These are phyloP conservation scores for Sarcophaga carnaria DNA, from an alignment of 2,888 invertebrate genomes.

Conservation along the genomic window DNA sequence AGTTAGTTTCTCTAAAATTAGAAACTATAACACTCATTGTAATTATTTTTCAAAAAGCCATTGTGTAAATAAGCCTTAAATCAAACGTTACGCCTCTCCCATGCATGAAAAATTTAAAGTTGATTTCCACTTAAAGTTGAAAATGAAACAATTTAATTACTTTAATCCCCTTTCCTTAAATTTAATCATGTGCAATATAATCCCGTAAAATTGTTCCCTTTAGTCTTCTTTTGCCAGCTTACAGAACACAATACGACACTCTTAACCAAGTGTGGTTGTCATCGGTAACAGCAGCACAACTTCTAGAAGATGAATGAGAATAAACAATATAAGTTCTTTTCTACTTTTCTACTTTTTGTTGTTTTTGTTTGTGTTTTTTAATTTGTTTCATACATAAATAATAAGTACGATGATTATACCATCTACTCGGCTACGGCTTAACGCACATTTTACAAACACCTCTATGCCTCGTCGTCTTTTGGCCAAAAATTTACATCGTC, in stretches of 20 bases:
- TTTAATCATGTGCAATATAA: constrained; percentile 66
- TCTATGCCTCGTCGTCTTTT: background rate
- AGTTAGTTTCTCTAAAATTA: no score
- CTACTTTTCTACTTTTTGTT: constrained; percentile 4
- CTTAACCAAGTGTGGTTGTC: constrained; percentile 10
- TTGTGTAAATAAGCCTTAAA: background rate
- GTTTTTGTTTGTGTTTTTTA: constrained; percentile 4
- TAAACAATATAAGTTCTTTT: constrained; percentile 52
- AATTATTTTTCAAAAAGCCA: no score
- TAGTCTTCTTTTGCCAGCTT: background rate
- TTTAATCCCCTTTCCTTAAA: constrained; percentile 51
- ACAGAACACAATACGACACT: background rate
- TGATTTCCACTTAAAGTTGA: background rate
- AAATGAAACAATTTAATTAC: constrained; percentile 53
- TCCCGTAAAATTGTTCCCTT: constrained; percentile 51
- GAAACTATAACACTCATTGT: no score
- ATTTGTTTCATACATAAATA: constrained; percentile 46
- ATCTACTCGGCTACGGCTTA: background rate
- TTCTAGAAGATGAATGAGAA: constrained; percentile 48
- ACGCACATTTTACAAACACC: constrained; percentile 12
- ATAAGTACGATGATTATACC: constrained; percentile 24
- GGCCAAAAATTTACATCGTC: constrained; percentile 28
- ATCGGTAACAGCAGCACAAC: constrained; percentile 37
- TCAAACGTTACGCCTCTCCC: background rate
- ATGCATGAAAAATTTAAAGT: background rate